Conservation (phyloP, 2,797 vertebrate genomes). For the Naso thynnoides region DNA sequence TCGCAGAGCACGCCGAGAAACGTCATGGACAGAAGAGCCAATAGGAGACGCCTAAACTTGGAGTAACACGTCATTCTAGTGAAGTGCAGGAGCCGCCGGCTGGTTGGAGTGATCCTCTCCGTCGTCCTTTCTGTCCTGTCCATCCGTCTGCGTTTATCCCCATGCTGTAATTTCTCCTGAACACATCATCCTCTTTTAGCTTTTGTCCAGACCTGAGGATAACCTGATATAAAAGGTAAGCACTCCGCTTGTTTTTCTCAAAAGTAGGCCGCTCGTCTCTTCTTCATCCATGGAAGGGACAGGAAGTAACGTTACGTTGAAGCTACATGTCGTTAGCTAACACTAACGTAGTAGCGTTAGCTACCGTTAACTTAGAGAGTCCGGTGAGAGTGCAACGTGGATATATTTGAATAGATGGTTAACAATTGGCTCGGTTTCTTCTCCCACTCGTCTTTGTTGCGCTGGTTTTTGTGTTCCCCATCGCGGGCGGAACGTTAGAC, state of each 20-base stretch:
- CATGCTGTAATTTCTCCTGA: conserved; percentile 56
- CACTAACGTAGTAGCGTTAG: conserved; percentile 15
- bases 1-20: background rate
- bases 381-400: background rate
- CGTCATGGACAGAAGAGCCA: conserved; percentile 63
- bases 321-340: conserved; percentile 73
- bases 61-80: conserved; percentile 84
- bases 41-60: conserved; percentile 56
- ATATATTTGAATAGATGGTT: background rate
- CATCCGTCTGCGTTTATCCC: conserved; percentile 14
- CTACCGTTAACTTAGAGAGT: background rate
- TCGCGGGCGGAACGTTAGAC: background rate
- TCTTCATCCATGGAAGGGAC: conserved; percentile 21
- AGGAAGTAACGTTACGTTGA: conserved; percentile 62
- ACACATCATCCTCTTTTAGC: conserved; percentile 3
- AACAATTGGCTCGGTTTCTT: background rate
- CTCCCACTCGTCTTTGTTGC: background rate
- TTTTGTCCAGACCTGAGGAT: conserved; percentile 23
- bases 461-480: fast-evolving
- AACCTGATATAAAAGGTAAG: conserved; percentile 71
- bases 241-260: background rate
- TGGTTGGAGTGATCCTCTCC: conserved; percentile 37
- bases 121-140: conserved; percentile 21
- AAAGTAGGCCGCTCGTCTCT: conserved; percentile 28
- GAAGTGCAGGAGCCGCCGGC: conserved; percentile 75